Percentiles rank a stretch among this genome's conserved stretches.
phyloP scores from a whole-genome alignment of 2,113 vertebrate genomes.

The Heterocephalus glaber region DNA sequence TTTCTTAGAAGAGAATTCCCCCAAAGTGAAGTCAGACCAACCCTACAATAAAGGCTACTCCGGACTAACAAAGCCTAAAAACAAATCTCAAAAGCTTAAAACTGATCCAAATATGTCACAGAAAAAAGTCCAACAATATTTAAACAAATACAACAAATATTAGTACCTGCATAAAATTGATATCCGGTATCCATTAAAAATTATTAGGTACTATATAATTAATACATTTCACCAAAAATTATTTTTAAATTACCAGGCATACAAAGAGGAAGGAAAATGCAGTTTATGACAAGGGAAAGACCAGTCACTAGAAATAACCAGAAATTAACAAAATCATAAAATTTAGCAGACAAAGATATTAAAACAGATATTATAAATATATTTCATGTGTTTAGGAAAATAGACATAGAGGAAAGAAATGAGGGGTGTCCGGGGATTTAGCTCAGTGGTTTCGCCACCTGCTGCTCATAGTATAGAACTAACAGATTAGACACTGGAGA shows the following conservation, averaged over 20 bases:
- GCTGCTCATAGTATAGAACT: not conserved
- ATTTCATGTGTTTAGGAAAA: not conserved
- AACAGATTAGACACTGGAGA: not conserved
- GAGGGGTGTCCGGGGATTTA: too few relatives aligned
- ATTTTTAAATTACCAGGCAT: not conserved
- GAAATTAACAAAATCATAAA: constrained; percentile 42
- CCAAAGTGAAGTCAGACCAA: not conserved
- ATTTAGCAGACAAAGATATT: constrained; percentile 16
- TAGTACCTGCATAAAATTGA: not conserved
- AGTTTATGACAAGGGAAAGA: not conserved
- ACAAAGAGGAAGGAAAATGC: not conserved
- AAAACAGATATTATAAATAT: constrained; percentile 1
- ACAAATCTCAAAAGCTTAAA: not conserved
- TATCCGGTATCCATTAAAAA: not conserved
- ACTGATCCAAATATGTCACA: not conserved
- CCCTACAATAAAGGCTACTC: not conserved
- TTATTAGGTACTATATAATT: not conserved
- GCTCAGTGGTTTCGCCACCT: too few relatives aligned
- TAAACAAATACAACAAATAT: constrained; percentile 21
- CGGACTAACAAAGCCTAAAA: not conserved
- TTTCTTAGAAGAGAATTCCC: not conserved
- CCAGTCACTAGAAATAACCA: not conserved
- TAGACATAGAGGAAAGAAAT: not conserved
- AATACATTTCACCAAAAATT: not conserved
- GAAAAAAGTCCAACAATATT: constrained; percentile 6